Percentiles rank a stretch among this genome's conserved stretches.
These are phyloP conservation scores for Perca fluviatilis DNA, from an alignment of 2,113 vertebrate genomes.

Conservation along the genomic window DNA sequence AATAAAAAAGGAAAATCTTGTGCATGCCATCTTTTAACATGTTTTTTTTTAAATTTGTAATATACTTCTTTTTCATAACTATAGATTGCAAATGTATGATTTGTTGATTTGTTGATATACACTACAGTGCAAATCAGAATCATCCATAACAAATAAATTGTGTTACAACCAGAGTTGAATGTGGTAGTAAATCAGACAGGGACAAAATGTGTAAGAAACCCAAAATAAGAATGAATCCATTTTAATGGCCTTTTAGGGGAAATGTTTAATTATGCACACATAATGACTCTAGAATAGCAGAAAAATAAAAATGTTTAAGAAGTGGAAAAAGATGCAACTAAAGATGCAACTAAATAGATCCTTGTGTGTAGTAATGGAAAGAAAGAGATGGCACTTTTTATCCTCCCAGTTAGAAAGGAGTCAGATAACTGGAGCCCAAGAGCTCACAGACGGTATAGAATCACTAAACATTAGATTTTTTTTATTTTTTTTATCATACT, in stretches of 20 bases:
- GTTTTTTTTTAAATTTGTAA: neutral
- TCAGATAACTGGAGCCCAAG: neutral
- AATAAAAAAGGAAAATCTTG: neutral
- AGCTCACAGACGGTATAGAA: neutral
- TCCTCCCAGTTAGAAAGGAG: conserved; percentile 14
- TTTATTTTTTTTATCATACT: neutral
- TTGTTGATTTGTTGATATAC: neutral
- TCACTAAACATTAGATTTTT: neutral
- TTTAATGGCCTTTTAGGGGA: neutral
- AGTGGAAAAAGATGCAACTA: neutral
- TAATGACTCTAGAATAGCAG: neutral
- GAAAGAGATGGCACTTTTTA: neutral
- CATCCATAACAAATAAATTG: neutral
- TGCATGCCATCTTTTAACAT: neutral
- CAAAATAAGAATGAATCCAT: neutral
- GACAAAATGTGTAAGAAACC: neutral
- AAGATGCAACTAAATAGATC: neutral
- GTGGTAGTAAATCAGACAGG: neutral
- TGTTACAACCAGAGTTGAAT: neutral
- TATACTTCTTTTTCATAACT: neutral
- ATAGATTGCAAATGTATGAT: neutral
- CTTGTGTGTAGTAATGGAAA: neutral
- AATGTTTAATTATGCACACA: too few relatives aligned
- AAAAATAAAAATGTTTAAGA: neutral
- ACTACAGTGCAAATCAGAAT: neutral